phyloP scores from a whole-genome alignment of 2,888 invertebrate genomes.

The Sialis lutaria region DNA sequence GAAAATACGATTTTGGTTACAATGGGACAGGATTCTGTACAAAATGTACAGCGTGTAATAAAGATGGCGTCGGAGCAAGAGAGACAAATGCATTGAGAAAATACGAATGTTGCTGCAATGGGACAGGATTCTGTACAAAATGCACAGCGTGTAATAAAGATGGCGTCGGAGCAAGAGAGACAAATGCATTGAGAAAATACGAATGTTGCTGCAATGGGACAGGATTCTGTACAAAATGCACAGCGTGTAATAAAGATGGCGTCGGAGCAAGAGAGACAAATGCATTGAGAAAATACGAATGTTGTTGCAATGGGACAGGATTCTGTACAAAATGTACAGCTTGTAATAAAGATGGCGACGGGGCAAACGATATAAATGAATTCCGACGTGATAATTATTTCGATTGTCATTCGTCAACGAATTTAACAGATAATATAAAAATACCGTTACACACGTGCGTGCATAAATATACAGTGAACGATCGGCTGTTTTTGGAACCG shows the following conservation, averaged over 20 bases:
- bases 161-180: no score
- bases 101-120: no score
- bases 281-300: constrained; percentile 20
- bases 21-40: no score
- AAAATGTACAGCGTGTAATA: no score
- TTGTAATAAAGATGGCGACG: background rate
- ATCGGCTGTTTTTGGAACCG: constrained; percentile 35
- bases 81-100: no score
- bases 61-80: no score
- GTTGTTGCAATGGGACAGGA: background rate
- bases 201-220: background rate
- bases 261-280: constrained; percentile 14
- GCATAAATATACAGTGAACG: constrained; percentile 36
- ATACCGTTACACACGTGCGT: constrained; percentile 28
- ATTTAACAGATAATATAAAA: constrained; percentile 17
- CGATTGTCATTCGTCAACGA: constrained; percentile 37
- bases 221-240: background rate
- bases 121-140: no score
- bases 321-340: background rate
- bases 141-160: no score
- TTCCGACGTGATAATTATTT: constrained; percentile 40
- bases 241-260: background rate
- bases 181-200: background rate
- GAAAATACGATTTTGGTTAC: no score
- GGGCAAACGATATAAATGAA: constrained; percentile 18